Conservation (phyloP, 2,797 vertebrate species). For the Darevskia mixta region DNA sequence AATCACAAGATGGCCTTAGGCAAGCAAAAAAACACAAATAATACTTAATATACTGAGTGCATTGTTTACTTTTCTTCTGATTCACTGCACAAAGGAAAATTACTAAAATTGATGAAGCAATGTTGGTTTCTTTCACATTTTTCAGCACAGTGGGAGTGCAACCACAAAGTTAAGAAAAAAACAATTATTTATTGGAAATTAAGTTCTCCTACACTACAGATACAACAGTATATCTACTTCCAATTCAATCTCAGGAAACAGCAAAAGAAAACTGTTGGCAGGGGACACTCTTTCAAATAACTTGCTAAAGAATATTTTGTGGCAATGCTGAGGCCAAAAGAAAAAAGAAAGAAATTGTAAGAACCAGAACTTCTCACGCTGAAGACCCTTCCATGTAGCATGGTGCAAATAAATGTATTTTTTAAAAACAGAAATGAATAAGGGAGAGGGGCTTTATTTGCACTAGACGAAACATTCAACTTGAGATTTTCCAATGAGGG, state of each 20-base stretch:
- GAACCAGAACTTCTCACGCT: neutral
- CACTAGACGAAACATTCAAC: neutral
- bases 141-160: neutral
- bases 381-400: neutral
- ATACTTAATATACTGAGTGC: neutral
- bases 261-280: neutral
- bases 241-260: neutral
- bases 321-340: neutral
- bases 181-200: neutral
- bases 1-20: neutral
- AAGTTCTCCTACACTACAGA: neutral
- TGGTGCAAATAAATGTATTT: neutral
- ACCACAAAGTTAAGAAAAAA: neutral
- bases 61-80: neutral
- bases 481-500: neutral
- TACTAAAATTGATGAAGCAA: neutral
- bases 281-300: neutral
- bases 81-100: constrained; percentile 1
- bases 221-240: neutral
- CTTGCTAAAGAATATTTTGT: too few relatives aligned
- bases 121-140: neutral
- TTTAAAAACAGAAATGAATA: neutral
- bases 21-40: constrained; percentile 1
- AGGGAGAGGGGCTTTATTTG: neutral
- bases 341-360: neutral